Evolutionary conservation across 2,113 vertebrate species (phyloP).

Genomic region (Cygnus buccinator): DNA sequence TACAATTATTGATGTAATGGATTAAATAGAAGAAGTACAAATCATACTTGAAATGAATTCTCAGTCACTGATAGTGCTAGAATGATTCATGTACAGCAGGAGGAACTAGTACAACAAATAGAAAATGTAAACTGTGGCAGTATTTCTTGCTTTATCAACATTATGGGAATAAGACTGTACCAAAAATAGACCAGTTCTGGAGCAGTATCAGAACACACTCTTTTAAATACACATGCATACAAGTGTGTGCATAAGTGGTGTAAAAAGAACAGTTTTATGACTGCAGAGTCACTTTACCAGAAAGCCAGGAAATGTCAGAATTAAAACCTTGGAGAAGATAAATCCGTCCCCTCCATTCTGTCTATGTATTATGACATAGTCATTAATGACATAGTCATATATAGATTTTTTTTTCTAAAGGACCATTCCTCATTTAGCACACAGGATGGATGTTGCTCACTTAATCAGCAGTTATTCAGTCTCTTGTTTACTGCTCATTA

Average conservation of each 20-base stretch:
- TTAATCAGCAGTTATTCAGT: slow-evolving; percentile 59
- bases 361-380: neutral
- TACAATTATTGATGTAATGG: slow-evolving; percentile 23
- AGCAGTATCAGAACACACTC: neutral
- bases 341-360: neutral
- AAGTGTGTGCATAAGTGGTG: neutral
- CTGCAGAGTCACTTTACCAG: neutral
- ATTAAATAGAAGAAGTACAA: slow-evolving; percentile 35
- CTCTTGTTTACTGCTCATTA: slow-evolving; percentile 39
- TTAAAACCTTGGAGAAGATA: neutral
- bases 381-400: neutral
- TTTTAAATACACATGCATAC: neutral
- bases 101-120: neutral
- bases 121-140: neutral
- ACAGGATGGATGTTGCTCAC: neutral
- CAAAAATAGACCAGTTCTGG: neutral
- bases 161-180: neutral
- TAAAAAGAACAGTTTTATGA: neutral
- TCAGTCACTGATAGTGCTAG: neutral
- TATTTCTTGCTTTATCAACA: slow-evolving; percentile 20
- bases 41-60: slow-evolving; percentile 17
- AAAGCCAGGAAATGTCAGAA: neutral
- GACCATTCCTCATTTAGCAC: neutral
- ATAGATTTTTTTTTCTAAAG: slow-evolving; percentile 14
- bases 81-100: neutral